Percentiles rank a stretch among this genome's conserved stretches.
phyloP scores from a whole-genome alignment of 1,140 invertebrate genomes.

The Paralvinella palmiformis region DNA sequence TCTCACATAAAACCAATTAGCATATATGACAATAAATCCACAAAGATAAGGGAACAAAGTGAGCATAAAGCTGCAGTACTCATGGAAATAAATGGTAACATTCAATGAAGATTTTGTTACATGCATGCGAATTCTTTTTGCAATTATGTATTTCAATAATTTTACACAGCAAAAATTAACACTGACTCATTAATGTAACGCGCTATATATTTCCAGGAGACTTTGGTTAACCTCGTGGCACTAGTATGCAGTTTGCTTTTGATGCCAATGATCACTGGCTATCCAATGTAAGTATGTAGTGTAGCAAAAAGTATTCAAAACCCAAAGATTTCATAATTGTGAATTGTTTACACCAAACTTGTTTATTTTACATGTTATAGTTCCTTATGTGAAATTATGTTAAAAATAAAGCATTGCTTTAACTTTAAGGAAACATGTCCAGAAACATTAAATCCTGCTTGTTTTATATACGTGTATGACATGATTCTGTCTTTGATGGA shows the following conservation, averaged over 20 bases:
- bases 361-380: not conserved
- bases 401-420: no score
- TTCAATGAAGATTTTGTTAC: not conserved
- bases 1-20: no score
- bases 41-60: not conserved
- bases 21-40: not conserved
- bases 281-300: slow-evolving; percentile 35
- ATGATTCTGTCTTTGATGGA: no score
- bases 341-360: not conserved
- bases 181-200: not conserved
- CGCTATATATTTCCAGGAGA: slow-evolving; percentile 58
- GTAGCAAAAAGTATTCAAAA: not conserved
- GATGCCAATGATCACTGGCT: slow-evolving; percentile 60
- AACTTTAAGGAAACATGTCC: no score
- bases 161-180: not conserved
- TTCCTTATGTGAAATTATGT: not conserved
- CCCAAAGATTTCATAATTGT: not conserved
- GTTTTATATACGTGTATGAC: no score
- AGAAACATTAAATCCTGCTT: no score
- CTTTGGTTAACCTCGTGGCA: slow-evolving; percentile 81
- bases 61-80: not conserved
- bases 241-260: slow-evolving; percentile 68
- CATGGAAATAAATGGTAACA: not conserved
- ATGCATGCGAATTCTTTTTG: not conserved
- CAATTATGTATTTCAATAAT: not conserved